These are phyloP conservation scores for Gryon sp. DNA, from an alignment of 1,140 invertebrate genomes.

Conservation along the genomic window DNA sequence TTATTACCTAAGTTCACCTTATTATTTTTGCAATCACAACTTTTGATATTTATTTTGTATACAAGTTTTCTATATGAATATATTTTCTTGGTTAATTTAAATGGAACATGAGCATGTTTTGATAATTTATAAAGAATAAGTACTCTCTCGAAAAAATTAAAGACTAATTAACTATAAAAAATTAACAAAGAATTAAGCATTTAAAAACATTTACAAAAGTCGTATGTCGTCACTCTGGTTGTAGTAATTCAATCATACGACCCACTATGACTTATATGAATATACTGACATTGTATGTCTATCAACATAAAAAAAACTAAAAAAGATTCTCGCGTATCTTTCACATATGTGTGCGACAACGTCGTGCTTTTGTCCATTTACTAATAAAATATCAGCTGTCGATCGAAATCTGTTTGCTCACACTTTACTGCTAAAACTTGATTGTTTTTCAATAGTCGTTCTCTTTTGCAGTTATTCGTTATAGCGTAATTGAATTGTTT, in stretches of 20 bases:
- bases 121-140: too few relatives aligned
- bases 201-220: too few relatives aligned
- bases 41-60: too few relatives aligned
- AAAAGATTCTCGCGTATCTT: conserved; percentile 12
- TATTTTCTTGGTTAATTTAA: too few relatives aligned
- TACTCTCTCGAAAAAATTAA: too few relatives aligned
- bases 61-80: too few relatives aligned
- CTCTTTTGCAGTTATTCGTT: conserved; percentile 68
- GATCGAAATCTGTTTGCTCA: conserved; percentile 71
- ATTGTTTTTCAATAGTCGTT: conserved; percentile 76
- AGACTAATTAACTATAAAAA: too few relatives aligned
- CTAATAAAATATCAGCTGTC: conserved; percentile 75
- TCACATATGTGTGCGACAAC: conserved; percentile 37
- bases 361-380: conserved; percentile 47
- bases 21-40: not conserved
- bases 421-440: conserved; percentile 73
- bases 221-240: conserved; percentile 22
- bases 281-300: conserved; percentile 45
- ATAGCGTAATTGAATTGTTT: conserved; percentile 71
- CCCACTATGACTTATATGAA: conserved; percentile 40
- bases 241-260: conserved; percentile 37
- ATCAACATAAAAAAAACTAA: conserved; percentile 45
- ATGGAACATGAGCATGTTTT: too few relatives aligned
- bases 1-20: not conserved
- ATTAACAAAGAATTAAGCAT: too few relatives aligned